phyloP scores from a whole-genome alignment of 2,888 invertebrate species.

The Temnothorax rugatulus region DNA sequence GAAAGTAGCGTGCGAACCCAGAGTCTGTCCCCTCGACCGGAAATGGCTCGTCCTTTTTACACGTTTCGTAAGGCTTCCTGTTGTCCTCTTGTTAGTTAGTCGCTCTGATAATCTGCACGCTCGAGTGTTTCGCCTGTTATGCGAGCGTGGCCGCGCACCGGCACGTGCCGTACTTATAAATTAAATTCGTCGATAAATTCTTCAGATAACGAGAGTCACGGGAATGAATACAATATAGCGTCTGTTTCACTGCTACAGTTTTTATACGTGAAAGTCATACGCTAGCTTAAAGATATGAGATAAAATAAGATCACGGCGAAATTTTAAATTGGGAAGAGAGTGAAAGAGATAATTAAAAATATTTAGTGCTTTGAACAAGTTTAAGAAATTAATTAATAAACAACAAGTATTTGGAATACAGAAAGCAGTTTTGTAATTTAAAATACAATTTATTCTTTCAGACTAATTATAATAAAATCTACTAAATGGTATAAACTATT shows the following conservation, averaged over 20 bases:
- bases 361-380: neutral
- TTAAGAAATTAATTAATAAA: slow-evolving; percentile 10
- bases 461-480: slow-evolving; percentile 1
- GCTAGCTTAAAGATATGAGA: neutral
- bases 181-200: slow-evolving; percentile 64
- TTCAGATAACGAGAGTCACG: slow-evolving; percentile 55
- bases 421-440: neutral
- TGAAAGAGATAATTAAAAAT: neutral
- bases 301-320: neutral
- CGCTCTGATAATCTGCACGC: slow-evolving; percentile 31
- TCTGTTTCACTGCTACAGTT: neutral
- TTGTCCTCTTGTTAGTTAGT: slow-evolving; percentile 58
- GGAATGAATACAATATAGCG: slow-evolving; percentile 31
- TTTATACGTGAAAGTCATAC: slow-evolving; percentile 37
- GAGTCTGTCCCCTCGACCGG: neutral
- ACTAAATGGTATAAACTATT: neutral
- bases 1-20: slow-evolving; percentile 19
- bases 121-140: slow-evolving; percentile 52
- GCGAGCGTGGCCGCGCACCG: slow-evolving; percentile 24
- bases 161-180: slow-evolving; percentile 60
- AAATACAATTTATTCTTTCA: neutral
- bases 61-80: slow-evolving; percentile 57
- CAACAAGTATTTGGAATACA: neutral
- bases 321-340: neutral
- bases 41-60: slow-evolving; percentile 37